phyloP scores from a whole-genome alignment of 1,140 invertebrate genomes.

The Pogonognathellus flavescens region DNA sequence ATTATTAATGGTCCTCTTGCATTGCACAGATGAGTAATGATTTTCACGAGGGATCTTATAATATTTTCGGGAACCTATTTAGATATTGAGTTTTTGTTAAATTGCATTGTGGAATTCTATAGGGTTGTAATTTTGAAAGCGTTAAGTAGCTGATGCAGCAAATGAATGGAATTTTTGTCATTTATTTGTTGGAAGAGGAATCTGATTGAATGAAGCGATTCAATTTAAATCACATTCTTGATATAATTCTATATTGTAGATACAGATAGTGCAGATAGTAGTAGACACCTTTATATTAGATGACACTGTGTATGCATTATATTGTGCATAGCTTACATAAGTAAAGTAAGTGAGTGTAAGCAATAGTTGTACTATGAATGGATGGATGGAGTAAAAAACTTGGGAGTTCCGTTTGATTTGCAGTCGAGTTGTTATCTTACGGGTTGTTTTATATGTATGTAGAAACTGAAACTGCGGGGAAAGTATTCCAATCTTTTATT shows the following conservation, averaged over 20 bases:
- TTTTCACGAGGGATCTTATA: too few relatives aligned
- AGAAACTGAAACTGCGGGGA: background rate
- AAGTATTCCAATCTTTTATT: constrained; percentile 19
- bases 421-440: background rate
- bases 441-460: background rate
- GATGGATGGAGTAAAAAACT: background rate
- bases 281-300: background rate
- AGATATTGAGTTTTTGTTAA: too few relatives aligned
- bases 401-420: background rate
- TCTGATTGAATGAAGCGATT: constrained; percentile 34
- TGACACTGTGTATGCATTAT: too few relatives aligned
- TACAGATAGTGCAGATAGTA: too few relatives aligned
- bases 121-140: background rate
- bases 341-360: too few relatives aligned
- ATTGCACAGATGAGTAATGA: too few relatives aligned
- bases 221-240: constrained; percentile 10
- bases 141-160: constrained; percentile 16
- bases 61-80: too few relatives aligned
- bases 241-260: background rate
- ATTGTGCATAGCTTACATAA: too few relatives aligned
- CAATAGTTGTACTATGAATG: background rate
- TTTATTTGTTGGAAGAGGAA: constrained; percentile 17
- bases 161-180: constrained; percentile 20
- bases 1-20: too few relatives aligned
- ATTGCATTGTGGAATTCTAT: background rate